A percentile compares a stretch with the other conserved stretches of the same genome.
These are phyloP conservation scores for Montipora sp. DNA, from an alignment of 64 coral and sea anemone genomes.

Conservation along the genomic window DNA sequence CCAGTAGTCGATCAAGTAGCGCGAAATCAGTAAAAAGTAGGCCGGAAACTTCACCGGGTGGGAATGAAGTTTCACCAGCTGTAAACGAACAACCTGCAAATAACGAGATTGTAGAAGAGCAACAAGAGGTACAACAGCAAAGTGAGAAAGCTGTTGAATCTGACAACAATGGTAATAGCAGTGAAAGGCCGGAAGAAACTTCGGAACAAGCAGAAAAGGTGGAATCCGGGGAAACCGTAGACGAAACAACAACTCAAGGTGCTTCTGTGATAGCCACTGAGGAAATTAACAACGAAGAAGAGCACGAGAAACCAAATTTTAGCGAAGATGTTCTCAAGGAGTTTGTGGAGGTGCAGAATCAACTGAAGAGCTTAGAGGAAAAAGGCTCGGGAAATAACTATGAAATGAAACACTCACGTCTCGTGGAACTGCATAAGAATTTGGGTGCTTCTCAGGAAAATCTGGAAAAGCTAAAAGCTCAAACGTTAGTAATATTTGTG, in stretches of 20 bases:
- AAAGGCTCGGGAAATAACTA: slow-evolving; percentile 69
- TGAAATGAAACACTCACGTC: slow-evolving; percentile 51
- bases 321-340: slow-evolving; percentile 82
- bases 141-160: slow-evolving; percentile 31
- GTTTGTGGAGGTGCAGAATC: slow-evolving; percentile 78
- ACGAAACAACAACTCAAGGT: slow-evolving; percentile 32
- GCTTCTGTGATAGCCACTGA: background rate
- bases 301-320: slow-evolving; percentile 85
- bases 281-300: background rate
- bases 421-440: slow-evolving; percentile 75
- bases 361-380: slow-evolving; percentile 66
- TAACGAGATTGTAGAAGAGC: background rate
- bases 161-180: background rate
- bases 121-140: background rate
- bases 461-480: slow-evolving; percentile 64
- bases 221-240: too few species aligned
- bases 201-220: background rate
- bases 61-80: background rate
- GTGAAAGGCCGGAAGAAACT: slow-evolving; percentile 22
- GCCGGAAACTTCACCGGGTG: slow-evolving; percentile 21
- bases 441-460: slow-evolving; percentile 38
- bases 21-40: slow-evolving; percentile 43
- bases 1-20: slow-evolving; percentile 45
- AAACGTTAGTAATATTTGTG: slow-evolving; percentile 72
- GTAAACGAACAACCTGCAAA: background rate